These are phyloP conservation scores for Strigamia maritima DNA, from an alignment of 2,888 invertebrate species.

Conservation along the genomic window DNA sequence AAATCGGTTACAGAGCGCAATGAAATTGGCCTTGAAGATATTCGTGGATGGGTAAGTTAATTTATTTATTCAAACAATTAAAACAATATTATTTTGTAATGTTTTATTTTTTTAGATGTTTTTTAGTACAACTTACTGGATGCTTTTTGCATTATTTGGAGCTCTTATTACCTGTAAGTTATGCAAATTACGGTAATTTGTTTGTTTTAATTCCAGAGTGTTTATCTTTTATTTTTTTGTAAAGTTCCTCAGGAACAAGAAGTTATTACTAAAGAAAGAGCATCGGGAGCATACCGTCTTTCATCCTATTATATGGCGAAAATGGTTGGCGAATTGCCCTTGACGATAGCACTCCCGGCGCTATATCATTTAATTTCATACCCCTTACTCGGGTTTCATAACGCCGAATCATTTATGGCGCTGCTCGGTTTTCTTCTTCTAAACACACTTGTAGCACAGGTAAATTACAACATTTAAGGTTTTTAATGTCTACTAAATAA, in stretches of 20 bases:
- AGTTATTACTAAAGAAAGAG: conserved; percentile 74
- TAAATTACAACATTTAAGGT: conserved; percentile 46
- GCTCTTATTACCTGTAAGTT: conserved; percentile 73
- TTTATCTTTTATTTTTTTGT: conserved; percentile 44
- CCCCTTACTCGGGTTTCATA: conserved; percentile 68
- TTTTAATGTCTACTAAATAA: too few relatives aligned
- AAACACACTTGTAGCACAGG: conserved; percentile 70
- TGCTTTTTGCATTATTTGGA: conserved; percentile 73
- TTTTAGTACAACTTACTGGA: conserved; percentile 78
- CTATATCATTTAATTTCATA: conserved; percentile 73
- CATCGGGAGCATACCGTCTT: conserved; percentile 72
- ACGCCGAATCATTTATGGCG: conserved; percentile 65
- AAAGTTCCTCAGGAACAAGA: conserved; percentile 74
- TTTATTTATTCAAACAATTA: background rate
- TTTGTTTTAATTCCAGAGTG: background rate
- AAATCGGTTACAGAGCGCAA: conserved; percentile 59
- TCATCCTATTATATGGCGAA: conserved; percentile 78
- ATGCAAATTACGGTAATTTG: background rate
- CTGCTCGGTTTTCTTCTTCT: conserved; percentile 66
- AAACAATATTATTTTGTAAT: background rate
- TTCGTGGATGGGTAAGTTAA: conserved; percentile 63
- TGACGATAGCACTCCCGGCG: conserved; percentile 70
- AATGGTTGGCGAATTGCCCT: conserved; percentile 73
- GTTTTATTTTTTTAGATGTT: conserved; percentile 60
- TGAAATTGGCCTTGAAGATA: conserved; percentile 71